Conservation (phyloP, 2,113 vertebrate genomes). For the Dasyornis broadbenti region DNA sequence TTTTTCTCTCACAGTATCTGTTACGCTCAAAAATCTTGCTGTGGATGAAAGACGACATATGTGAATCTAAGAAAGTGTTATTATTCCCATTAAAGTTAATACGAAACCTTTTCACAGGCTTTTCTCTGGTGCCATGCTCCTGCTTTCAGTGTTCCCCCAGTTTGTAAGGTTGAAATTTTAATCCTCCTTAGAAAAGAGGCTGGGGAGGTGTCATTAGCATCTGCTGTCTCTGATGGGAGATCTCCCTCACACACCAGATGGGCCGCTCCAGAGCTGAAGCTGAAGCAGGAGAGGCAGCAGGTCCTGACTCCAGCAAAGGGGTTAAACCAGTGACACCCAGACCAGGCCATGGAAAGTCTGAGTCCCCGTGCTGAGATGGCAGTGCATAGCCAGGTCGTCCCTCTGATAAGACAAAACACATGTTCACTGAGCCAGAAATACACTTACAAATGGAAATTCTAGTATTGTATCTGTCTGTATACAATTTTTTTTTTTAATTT, state of each 20-base stretch:
- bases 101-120: background rate
- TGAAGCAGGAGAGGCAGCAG: background rate
- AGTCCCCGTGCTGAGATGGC: background rate
- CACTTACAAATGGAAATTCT: background rate
- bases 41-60: background rate
- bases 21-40: background rate
- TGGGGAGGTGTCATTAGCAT: background rate
- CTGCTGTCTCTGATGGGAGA: background rate
- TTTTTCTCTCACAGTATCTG: background rate
- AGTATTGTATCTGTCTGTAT: background rate
- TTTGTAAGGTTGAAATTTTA: background rate
- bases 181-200: background rate
- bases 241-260: fast-evolving
- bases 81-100: background rate
- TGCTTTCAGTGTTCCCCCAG: background rate
- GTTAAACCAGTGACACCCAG: background rate
- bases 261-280: background rate
- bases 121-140: background rate
- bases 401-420: background rate
- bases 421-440: background rate
- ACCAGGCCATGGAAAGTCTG: background rate
- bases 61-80: background rate
- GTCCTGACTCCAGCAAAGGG: background rate
- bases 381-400: fast-evolving
- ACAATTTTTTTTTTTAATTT: background rate